phyloP scores from a whole-genome alignment of 1,140 invertebrate species.

The Helicoverpa armigera region DNA sequence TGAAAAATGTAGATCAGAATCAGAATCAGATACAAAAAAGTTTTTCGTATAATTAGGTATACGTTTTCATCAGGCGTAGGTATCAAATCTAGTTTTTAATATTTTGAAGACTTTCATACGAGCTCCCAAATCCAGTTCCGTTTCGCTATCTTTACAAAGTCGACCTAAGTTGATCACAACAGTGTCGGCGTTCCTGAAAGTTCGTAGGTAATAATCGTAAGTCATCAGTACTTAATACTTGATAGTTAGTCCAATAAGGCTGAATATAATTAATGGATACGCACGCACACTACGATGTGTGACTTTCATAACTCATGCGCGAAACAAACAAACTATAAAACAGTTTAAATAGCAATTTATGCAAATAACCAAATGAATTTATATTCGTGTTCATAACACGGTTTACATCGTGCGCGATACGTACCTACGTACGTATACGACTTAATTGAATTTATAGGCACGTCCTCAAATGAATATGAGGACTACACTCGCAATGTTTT shows the following conservation, averaged over 20 bases:
- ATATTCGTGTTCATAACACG: conserved; percentile 68
- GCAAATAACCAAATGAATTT: conserved; percentile 71
- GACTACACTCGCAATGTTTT: conserved; percentile 69
- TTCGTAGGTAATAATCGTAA: too few species aligned
- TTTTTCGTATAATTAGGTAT: too few species aligned
- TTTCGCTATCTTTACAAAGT: too few species aligned
- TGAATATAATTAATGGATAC: conserved; percentile 9
- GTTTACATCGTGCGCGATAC: conserved; percentile 58
- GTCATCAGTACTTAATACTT: too few species aligned
- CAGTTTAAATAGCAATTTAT: conserved; percentile 68
- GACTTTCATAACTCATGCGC: conserved; percentile 48
- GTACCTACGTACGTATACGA: conserved; percentile 61
- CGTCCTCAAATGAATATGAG: conserved; percentile 84
- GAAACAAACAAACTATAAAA: conserved; percentile 61
- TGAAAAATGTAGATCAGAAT: too few species aligned
- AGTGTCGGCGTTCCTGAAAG: too few species aligned
- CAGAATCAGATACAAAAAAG: too few species aligned
- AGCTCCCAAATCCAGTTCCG: too few species aligned
- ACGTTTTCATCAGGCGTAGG: too few species aligned
- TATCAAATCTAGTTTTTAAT: too few species aligned
- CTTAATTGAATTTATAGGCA: conserved; percentile 85
- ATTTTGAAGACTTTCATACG: too few species aligned
- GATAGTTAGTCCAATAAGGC: neutral
- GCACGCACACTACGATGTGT: conserved; percentile 20
- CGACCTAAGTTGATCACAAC: too few species aligned